Evolutionary conservation across 2,113 vertebrate genomes (phyloP).

Genomic region (Rissa tridactyla): DNA sequence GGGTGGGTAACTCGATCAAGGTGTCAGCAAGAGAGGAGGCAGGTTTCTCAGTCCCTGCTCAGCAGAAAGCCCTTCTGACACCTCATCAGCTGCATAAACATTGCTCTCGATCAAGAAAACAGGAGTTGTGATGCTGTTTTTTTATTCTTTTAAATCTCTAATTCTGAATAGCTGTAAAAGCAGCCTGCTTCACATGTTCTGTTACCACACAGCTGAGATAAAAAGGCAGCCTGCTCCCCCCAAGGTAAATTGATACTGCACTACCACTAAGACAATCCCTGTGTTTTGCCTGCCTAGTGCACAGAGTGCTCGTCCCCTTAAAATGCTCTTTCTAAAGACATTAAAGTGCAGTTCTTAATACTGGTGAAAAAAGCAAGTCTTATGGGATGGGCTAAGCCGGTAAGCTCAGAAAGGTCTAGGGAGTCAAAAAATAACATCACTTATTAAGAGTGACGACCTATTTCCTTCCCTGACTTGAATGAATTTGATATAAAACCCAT

Average conservation of each 20-base stretch:
- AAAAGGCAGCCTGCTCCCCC: not conserved
- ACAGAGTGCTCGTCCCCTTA: not conserved
- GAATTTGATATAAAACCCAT: not conserved
- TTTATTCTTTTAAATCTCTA: not conserved
- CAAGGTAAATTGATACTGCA: not conserved
- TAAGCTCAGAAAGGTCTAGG: not conserved
- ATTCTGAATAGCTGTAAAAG: not conserved
- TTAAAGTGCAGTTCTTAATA: not conserved
- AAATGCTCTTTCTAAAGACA: not conserved
- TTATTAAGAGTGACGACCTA: not conserved
- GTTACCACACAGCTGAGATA: not conserved
- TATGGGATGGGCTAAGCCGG: conserved; percentile 32
- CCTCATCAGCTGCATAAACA: not conserved
- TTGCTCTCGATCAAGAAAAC: not conserved
- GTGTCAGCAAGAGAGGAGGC: not conserved
- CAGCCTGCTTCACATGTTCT: not conserved
- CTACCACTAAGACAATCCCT: not conserved
- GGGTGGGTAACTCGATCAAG: conserved; percentile 18
- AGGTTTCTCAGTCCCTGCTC: not conserved
- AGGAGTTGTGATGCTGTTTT: not conserved
- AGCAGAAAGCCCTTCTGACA: not conserved
- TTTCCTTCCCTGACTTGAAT: conserved; percentile 6
- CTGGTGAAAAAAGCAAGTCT: not conserved
- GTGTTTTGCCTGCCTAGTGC: not conserved
- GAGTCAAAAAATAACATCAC: not conserved